phyloP scores from a whole-genome alignment of 2,113 vertebrate genomes.

The Podiceps cristatus region DNA sequence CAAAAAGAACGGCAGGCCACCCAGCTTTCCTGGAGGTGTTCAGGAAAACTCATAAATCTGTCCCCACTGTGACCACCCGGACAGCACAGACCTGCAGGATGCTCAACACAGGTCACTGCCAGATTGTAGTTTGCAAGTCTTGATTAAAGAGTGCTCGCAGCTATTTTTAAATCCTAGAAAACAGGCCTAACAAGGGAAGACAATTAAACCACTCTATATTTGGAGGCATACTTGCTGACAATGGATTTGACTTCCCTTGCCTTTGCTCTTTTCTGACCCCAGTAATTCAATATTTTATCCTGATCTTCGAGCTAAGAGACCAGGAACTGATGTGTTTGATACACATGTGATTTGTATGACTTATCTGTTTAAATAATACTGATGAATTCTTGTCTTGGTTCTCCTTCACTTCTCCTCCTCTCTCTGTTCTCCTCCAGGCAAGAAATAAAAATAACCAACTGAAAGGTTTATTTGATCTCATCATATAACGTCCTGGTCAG shows the following conservation, averaged over 20 bases:
- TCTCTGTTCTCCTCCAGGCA: background rate
- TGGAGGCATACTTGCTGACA: background rate
- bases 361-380: background rate
- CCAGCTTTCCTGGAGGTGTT: background rate
- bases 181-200: conserved; percentile 38
- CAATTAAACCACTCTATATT: conserved; percentile 29
- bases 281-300: background rate
- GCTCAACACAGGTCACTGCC: background rate
- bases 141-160: background rate
- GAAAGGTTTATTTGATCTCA: background rate
- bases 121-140: background rate
- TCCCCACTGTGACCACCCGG: background rate
- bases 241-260: background rate
- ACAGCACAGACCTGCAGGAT: background rate
- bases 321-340: background rate
- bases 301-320: background rate
- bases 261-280: background rate
- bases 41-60: background rate
- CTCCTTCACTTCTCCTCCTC: background rate
- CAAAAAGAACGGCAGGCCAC: background rate
- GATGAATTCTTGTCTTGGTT: background rate
- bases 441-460: background rate
- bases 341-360: background rate
- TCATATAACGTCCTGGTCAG: background rate
- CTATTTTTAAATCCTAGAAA: conserved; percentile 51